A percentile compares a stretch with the other conserved stretches of the same genome.
Conservation (phyloP, 2,797 vertebrate species). For the Tapirus indicus region DNA sequence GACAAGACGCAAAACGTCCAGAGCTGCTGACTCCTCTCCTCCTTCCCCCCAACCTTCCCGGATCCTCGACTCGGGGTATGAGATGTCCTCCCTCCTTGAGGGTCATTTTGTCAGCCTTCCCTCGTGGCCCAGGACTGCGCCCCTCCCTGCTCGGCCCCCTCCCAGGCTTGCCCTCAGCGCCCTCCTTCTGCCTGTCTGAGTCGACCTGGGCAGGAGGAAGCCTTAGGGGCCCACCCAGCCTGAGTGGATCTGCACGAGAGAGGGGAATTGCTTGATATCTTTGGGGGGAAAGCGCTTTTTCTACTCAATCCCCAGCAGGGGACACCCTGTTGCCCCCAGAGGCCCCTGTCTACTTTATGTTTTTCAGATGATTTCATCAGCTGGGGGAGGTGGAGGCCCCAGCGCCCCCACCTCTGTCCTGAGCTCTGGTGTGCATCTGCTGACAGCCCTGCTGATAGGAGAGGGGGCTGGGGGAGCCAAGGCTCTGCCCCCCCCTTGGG, state of each 20-base stretch:
- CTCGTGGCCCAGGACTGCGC: neutral
- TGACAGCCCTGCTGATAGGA: slow-evolving; percentile 47
- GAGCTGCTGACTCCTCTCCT: too few species aligned
- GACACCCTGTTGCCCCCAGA: rapidly evolving
- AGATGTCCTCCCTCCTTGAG: neutral
- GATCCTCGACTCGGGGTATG: rapidly evolving
- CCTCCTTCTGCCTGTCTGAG: too few species aligned
- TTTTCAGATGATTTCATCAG: slow-evolving; percentile 38
- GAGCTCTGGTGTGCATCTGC: slow-evolving; percentile 67
- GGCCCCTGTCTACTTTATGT: neutral
- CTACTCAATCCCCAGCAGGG: neutral
- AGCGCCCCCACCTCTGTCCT: neutral
- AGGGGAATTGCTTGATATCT: neutral
- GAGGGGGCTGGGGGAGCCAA: neutral
- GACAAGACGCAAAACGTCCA: neutral
- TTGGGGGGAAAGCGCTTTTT: neutral
- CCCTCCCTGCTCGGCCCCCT: neutral
- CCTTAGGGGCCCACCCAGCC: neutral
- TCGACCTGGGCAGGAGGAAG: rapidly evolving
- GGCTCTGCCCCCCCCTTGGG: neutral
- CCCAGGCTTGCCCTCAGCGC: neutral
- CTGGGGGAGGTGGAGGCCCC: neutral
- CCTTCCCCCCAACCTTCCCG: rapidly evolving
- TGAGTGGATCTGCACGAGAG: neutral
- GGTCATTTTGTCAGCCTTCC: neutral